Conservation (phyloP, 2,888 invertebrate species). For the Melanotus villosus region DNA sequence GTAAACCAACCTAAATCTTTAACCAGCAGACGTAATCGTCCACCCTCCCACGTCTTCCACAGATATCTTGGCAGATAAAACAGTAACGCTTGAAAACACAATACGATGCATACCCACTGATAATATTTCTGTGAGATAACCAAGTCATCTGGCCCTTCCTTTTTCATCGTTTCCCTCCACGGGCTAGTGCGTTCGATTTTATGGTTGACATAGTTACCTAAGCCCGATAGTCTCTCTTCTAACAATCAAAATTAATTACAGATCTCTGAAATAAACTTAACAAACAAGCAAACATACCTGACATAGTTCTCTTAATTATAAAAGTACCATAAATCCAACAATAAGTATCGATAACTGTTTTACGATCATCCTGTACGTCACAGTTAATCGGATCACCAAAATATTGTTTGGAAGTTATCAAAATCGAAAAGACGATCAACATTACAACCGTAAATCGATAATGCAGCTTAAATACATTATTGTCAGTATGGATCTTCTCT, state of each 20-base stretch:
- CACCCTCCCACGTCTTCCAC: conserved; percentile 82
- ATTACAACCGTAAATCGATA: conserved; percentile 81
- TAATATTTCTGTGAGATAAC: conserved; percentile 77
- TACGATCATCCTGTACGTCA: conserved; percentile 72
- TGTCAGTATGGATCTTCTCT: conserved; percentile 80
- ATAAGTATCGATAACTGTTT: conserved; percentile 79
- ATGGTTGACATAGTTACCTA: conserved; percentile 64
- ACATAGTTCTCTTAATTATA: conserved; percentile 70
- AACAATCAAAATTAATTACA: conserved; percentile 15
- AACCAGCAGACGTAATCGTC: conserved; percentile 73
- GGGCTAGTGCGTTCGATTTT: conserved; percentile 66
- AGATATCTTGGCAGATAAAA: conserved; percentile 81
- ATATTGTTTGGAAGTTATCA: conserved; percentile 86
- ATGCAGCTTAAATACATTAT: conserved; percentile 82
- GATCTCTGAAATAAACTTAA: too few relatives aligned
- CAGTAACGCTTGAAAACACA: conserved; percentile 77
- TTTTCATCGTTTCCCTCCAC: conserved; percentile 24
- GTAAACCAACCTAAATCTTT: conserved; percentile 70
- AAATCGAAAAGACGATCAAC: conserved; percentile 79
- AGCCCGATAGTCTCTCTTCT: conserved; percentile 66
- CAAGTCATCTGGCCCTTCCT: conserved; percentile 62
- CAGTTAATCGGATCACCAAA: conserved; percentile 90
- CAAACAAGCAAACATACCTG: conserved; percentile 61
- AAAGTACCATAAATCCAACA: conserved; percentile 87
- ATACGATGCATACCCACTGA: conserved; percentile 81